Conservation (phyloP, 2,888 invertebrate genomes). For the Parthenolecanium corni region DNA sequence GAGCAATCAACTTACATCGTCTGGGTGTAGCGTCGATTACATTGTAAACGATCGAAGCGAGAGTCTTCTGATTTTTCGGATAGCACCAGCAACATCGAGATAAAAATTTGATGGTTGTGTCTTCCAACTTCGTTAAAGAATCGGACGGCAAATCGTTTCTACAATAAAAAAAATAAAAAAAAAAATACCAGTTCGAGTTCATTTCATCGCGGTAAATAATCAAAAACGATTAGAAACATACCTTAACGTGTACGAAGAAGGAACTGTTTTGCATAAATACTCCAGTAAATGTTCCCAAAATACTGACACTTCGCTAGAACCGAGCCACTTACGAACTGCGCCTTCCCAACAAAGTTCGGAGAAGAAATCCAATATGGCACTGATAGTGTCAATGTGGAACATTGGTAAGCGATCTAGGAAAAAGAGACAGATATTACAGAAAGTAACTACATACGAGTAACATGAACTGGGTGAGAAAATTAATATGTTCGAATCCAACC, state of each 20-base stretch:
- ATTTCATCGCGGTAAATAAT: no score
- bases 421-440: not conserved
- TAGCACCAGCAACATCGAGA: conserved; percentile 76
- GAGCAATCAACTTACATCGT: conserved; percentile 6
- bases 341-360: conserved; percentile 68
- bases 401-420: conserved; percentile 39
- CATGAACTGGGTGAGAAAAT: no score
- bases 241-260: conserved; percentile 12
- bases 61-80: conserved; percentile 66
- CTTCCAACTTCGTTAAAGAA: conserved; percentile 47
- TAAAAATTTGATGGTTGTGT: conserved; percentile 68
- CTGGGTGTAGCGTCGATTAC: conserved; percentile 39
- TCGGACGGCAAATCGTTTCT: conserved; percentile 34
- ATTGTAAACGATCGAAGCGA: conserved; percentile 55
- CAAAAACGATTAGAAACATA: no score
- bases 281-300: conserved; percentile 66
- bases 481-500: conserved; percentile 31
- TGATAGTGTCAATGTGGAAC: conserved; percentile 49
- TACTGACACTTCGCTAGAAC: conserved; percentile 60
- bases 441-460: no score
- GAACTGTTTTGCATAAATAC: conserved; percentile 18
- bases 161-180: not conserved
- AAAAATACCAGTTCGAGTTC: no score
- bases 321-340: conserved; percentile 77
- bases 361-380: conserved; percentile 65